Evolutionary conservation across 2,888 invertebrate genomes (phyloP), one percentile per base, ranked within the genome.

Genomic region (Limenitis camilla): DNA sequence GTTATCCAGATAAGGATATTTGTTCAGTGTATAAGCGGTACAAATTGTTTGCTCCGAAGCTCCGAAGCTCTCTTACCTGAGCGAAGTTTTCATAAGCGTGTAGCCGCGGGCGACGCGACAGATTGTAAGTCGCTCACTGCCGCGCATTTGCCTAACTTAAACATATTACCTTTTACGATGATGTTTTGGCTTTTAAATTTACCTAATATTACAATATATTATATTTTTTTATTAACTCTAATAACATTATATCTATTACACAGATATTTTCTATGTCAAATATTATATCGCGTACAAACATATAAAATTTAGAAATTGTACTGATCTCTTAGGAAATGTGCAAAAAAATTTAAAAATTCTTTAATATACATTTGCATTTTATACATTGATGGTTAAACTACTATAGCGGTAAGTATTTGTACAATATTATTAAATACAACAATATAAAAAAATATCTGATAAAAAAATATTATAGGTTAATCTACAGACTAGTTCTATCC

Each of bases 81-180:
- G 82, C 80, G 83, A 78, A 68, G 82, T 81, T 82, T 80, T 81
- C 83, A 82, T 84, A 82, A 83, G 78, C 74, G 66, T 68, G 71
- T 72, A 67, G 79, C 83, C 81, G 69, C 72, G 62, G 79, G 83
- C 81, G 59, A 56, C 63, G 68, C 64, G 80, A 81, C 84, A 83
- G 82, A 82, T 81, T 80, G 76, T 74, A 70, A 70, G 68, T 69
- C 67, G 60, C 69, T 66, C 68, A 64, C 64, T 64, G 67, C 68
- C 56, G 52, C 33, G 69, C 78, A 77, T 82, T 76, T 75, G 71
- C 78, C 81, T 77, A 78, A 72, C 71, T 69, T 71, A 80, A 80
- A 78, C 68, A 76, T 81, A 77, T 79, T 74, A 72, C 64, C 69
- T 65, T 61, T 66, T 63, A 62, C 51, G 27, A 42, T 47, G 55